Base-by-base conservation (phyloP, 2,888 invertebrate species). In the Salticus scenicus region DNA sequence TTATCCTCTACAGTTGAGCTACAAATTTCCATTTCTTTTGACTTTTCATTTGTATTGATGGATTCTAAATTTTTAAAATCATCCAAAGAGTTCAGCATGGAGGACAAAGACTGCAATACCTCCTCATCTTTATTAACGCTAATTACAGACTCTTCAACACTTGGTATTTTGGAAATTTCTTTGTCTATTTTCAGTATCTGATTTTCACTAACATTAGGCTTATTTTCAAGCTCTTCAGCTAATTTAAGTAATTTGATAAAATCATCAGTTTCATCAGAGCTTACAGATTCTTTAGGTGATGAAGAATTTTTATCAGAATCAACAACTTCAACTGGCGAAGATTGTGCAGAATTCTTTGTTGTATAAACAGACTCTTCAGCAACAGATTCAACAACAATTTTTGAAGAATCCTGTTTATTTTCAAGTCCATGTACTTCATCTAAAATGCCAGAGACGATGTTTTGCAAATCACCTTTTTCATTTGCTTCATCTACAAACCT, bases 311-410 rank as follows among this genome's bases (percentile, higher is more conserved):
- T 20, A 28, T 24, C 10, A 8, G 24, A 47, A 24, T 27, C 37
- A 24, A 10, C 12, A 24, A n/a, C 1, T 28, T 47, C 14, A 20
- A 33, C 67, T 24, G 24, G 2, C 31, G 37, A 67, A 12, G 33
- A 8, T 8, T 63, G 63, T 0, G 30, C 14, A 4, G n/a, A 30
- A 2, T 24, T 41, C 30, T 75, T 78, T n/a, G 85, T 37, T n/a
- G 83, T 84, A 17, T 84, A 76, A 4, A 83, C 80, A 7, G 71
- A 72, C 76, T 76, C 79, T 80, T 82, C 80, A 51, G 63, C 71
- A 28, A 67, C 30, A 14, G 42, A 70, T 41, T 83, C 82, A 41
- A 84, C 37, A 14, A 73, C 10, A 20, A 73, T 24, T 57, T 57
- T 57, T 20, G 69, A 12, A 1, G 33, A 17, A 74, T 74, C 64